These are phyloP conservation scores for Branchinecta lindahli DNA, from an alignment of 1,140 invertebrate genomes.

Conservation along the genomic window DNA sequence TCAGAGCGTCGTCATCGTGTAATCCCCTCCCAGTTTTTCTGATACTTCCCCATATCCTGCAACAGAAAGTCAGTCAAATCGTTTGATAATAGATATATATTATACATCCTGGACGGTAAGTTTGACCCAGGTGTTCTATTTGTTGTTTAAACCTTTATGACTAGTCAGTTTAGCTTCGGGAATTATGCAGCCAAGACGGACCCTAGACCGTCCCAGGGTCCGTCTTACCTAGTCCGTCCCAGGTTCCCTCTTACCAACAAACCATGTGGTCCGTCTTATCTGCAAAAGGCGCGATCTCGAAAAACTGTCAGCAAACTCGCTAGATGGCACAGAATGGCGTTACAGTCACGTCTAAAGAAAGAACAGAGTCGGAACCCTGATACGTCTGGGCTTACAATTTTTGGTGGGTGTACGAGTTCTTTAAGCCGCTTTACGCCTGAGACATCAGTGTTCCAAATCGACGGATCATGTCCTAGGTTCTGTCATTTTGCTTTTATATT, in stretches of 20 bases:
- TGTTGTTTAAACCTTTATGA: neutral
- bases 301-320: constrained; percentile 8
- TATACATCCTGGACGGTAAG: constrained; percentile 8
- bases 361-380: too few species aligned
- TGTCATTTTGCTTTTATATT: too few species aligned
- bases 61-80: constrained; percentile 8
- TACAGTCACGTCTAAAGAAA: constrained; percentile 2
- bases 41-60: constrained; percentile 7
- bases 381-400: too few species aligned
- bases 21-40: constrained; percentile 1
- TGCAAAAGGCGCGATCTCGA: neutral
- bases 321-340: constrained; percentile 4
- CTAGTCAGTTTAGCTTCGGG: constrained; percentile 4
- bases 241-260: too few species aligned
- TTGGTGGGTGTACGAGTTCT: too few species aligned
- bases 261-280: constrained; percentile 7
- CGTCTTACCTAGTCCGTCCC: too few species aligned
- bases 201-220: constrained; percentile 3
- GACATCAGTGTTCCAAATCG: too few species aligned
- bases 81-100: constrained; percentile 6
- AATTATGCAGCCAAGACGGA: constrained; percentile 8
- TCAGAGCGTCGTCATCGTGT: constrained; percentile 4
- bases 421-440: too few species aligned
- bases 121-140: constrained; percentile 7
- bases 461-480: too few species aligned